A percentile compares a stretch with the other conserved stretches of the same genome.
These are phyloP conservation scores for Presbytis comata DNA, from an alignment of 2,797 vertebrate genomes.

Conservation along the genomic window DNA sequence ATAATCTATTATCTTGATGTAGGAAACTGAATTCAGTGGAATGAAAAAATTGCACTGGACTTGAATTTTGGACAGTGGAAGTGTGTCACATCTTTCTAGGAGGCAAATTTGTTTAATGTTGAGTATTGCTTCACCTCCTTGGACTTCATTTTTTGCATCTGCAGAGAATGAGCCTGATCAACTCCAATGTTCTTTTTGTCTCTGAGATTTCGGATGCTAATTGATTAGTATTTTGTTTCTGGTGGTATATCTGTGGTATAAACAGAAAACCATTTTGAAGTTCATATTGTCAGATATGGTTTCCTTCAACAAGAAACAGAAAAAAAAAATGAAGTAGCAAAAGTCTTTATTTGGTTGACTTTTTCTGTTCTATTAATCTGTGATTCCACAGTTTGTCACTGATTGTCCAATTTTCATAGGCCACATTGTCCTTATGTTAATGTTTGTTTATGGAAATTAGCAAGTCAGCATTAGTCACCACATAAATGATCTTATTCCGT, in stretches of 20 bases:
- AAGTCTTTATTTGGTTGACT: neutral
- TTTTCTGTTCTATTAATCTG: neutral
- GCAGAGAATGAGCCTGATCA: neutral
- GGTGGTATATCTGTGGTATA: too few relatives aligned
- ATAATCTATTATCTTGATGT: neutral
- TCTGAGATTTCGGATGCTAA: neutral
- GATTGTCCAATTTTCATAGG: neutral
- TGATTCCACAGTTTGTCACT: neutral
- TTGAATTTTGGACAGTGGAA: neutral
- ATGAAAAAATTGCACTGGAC: neutral
- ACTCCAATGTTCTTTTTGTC: neutral
- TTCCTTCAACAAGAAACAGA: neutral
- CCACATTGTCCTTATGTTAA: neutral
- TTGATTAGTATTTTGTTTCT: neutral
- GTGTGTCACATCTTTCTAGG: neutral
- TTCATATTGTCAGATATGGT: neutral
- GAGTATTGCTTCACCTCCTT: neutral
- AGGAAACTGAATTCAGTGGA: neutral
- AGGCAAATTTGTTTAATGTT: neutral
- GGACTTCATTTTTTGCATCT: neutral
- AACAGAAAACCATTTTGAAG: neutral
- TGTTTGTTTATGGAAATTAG: neutral
- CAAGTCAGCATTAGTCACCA: neutral
- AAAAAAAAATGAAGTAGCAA: neutral
- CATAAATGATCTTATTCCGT: neutral